phyloP scores from a whole-genome alignment of 2,888 invertebrate species.

The Tipula unca region DNA sequence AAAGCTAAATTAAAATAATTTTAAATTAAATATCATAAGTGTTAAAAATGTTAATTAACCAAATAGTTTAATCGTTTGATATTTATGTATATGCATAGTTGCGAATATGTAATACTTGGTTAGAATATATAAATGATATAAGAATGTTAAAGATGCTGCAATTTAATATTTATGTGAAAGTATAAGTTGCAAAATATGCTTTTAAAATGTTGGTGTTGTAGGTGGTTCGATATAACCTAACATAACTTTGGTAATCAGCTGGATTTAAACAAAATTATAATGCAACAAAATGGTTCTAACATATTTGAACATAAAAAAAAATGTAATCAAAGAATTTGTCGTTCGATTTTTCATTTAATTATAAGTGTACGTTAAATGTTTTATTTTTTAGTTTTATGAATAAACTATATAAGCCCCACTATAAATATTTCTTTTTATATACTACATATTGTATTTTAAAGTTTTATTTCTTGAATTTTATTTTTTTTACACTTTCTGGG shows the following conservation, averaged over 20 bases:
- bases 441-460: not conserved
- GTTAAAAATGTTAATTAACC: not conserved
- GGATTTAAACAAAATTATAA: not conserved
- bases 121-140: not conserved
- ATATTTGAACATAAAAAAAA: not conserved
- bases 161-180: not conserved
- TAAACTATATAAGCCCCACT: constrained; percentile 18
- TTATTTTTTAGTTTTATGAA: constrained; percentile 1
- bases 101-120: not conserved
- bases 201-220: not conserved
- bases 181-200: not conserved
- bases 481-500: constrained; percentile 31
- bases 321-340: not conserved
- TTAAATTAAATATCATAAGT: not conserved
- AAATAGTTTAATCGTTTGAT: not conserved
- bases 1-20: not conserved
- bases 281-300: not conserved
- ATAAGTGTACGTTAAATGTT: constrained; percentile 10
- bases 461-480: constrained; percentile 14
- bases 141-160: not conserved
- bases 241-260: not conserved
- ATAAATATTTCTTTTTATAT: constrained; percentile 1
- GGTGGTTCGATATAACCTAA: not conserved
- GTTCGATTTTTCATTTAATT: not conserved
- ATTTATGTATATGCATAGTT: not conserved